Evolutionary conservation across 2,888 invertebrate species (phyloP).

Genomic region (Sussaba pulchella): DNA sequence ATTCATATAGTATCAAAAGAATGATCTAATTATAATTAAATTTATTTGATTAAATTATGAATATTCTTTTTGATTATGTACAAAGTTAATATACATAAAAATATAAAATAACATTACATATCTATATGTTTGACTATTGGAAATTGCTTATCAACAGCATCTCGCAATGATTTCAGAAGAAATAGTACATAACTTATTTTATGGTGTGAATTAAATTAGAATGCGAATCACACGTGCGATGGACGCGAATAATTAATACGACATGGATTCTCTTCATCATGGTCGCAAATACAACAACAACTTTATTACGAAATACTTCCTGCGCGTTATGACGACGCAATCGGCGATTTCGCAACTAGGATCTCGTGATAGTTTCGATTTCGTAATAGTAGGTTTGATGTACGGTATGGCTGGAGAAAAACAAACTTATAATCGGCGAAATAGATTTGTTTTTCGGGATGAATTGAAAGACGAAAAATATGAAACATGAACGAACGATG

Average conservation of each 20-base stretch:
- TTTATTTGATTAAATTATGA: too few species aligned
- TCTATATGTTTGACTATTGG: not conserved
- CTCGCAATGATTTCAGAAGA: conserved; percentile 12
- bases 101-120: conserved; percentile 3
- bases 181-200: conserved; percentile 35
- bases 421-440: not conserved
- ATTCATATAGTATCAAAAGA: too few species aligned
- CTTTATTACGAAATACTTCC: conserved; percentile 35
- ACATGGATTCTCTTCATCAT: not conserved
- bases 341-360: conserved; percentile 49
- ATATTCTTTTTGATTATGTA: not conserved
- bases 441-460: not conserved
- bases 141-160: conserved; percentile 18
- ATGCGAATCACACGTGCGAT: not conserved
- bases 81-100: not conserved
- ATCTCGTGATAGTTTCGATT: not conserved
- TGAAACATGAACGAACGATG: too few species aligned
- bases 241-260: conserved; percentile 15
- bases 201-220: not conserved
- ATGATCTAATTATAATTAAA: too few species aligned
- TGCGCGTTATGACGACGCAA: conserved; percentile 32
- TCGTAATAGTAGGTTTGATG: not conserved
- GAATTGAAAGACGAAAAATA: too few species aligned
- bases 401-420: not conserved
- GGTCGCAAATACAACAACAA: conserved; percentile 6